A percentile compares a stretch with the other conserved stretches of the same genome.
These are phyloP conservation scores for Scleropages formosus DNA, from an alignment of 2,797 vertebrate genomes.

Conservation along the genomic window DNA sequence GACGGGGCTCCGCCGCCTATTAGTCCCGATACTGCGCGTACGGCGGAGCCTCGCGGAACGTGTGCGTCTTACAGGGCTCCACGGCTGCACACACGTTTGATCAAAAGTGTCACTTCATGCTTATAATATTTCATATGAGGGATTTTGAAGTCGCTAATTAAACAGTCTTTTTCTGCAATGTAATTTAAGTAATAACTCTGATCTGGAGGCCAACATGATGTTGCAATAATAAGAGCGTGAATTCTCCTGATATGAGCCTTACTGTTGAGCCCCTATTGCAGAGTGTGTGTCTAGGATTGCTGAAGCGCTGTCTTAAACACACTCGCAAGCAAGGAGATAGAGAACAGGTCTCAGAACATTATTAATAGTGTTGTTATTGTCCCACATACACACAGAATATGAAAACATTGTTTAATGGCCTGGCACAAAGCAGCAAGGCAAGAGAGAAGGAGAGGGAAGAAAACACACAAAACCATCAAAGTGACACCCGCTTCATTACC, in stretches of 20 bases:
- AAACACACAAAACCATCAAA: background rate
- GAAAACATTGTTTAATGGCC: background rate
- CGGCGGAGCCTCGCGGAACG: background rate
- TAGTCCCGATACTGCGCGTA: constrained; percentile 20
- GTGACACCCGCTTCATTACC: background rate
- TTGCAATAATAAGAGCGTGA: background rate
- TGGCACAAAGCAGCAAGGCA: background rate
- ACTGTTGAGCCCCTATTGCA: too few species aligned
- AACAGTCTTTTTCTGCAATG: too few species aligned
- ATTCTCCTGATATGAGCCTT: too few species aligned
- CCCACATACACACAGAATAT: background rate
- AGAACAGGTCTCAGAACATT: too few species aligned
- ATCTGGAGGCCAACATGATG: background rate
- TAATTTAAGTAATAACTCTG: background rate
- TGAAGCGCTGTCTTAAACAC: constrained; percentile 12
- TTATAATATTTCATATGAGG: too few species aligned
- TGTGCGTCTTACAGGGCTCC: constrained; percentile 21
- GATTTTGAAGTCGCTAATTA: too few species aligned
- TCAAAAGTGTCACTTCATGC: background rate
- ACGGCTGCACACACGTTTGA: background rate
- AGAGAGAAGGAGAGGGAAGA: background rate
- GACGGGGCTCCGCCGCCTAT: background rate
- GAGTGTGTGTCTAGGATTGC: too few species aligned
- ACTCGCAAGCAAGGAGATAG: background rate
- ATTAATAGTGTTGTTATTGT: background rate